These are phyloP conservation scores for Gymnoscelis rufifasciata DNA, from an alignment of 2,888 invertebrate species.

Conservation along the genomic window DNA sequence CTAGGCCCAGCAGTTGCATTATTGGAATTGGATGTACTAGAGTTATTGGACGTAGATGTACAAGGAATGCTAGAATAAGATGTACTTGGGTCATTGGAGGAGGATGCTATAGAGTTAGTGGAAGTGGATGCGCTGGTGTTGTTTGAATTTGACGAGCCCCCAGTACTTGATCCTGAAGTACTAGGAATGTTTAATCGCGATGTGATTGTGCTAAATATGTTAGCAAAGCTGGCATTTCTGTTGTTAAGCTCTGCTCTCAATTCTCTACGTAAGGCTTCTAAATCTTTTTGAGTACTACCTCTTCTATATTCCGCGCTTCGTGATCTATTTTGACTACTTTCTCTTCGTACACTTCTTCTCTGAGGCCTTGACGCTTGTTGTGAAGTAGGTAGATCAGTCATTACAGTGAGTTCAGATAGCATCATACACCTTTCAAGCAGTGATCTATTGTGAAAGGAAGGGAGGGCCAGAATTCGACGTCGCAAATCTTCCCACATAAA, in stretches of 20 bases:
- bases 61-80: neutral
- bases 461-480: conserved; percentile 75
- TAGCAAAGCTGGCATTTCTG: neutral
- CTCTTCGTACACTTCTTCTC: conserved; percentile 4
- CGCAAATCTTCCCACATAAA: conserved; percentile 82
- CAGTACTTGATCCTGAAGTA: neutral
- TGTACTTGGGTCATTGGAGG: neutral
- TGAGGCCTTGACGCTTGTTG: neutral
- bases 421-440: conserved; percentile 68
- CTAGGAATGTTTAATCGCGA: neutral
- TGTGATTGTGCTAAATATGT: too few relatives aligned
- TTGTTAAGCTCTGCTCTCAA: neutral
- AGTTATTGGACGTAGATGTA: neutral
- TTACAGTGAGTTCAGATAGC: conserved; percentile 45
- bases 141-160: neutral
- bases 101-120: neutral
- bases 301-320: conserved; percentile 1
- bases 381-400: conserved; percentile 51
- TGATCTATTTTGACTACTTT: neutral
- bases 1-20: conserved; percentile 3
- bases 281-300: neutral
- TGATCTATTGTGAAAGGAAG: conserved; percentile 62
- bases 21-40: neutral
- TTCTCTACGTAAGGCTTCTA: neutral
- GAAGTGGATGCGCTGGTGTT: neutral